Evolutionary conservation across 1,140 invertebrate genomes (phyloP).

Genomic region (Heliconius melpomene): DNA sequence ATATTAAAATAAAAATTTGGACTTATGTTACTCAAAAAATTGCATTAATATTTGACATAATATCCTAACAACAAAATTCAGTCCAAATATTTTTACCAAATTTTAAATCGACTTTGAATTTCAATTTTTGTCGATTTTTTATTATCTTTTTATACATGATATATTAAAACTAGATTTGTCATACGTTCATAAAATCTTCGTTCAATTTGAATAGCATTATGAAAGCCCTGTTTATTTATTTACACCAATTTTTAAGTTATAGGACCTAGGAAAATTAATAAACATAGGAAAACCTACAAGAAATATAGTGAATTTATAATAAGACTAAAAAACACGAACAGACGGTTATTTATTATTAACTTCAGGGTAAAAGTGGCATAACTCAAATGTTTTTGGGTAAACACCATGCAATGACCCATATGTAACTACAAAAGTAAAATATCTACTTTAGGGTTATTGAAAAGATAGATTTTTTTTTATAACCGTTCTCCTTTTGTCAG

Average conservation of each 20-base stretch:
- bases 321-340: neutral
- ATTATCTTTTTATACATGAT: neutral
- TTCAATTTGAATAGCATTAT: neutral
- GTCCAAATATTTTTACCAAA: slow-evolving; percentile 9
- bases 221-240: neutral
- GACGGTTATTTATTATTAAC: neutral
- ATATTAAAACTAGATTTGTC: neutral
- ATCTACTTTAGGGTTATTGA: too few species aligned
- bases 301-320: neutral
- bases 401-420: too few species aligned
- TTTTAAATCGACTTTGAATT: neutral
- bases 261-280: neutral
- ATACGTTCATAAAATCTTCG: neutral
- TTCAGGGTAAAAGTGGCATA: too few species aligned
- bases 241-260: neutral
- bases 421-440: too few species aligned
- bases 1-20: neutral
- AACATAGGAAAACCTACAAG: neutral
- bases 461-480: too few species aligned
- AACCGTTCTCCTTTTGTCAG: too few species aligned
- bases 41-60: neutral
- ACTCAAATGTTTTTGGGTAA: too few species aligned
- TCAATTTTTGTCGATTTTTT: neutral
- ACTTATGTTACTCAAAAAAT: neutral
- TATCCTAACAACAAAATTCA: slow-evolving; percentile 18